phyloP scores from a whole-genome alignment of 2,113 vertebrate genomes.

The Zosterops pallidus region DNA sequence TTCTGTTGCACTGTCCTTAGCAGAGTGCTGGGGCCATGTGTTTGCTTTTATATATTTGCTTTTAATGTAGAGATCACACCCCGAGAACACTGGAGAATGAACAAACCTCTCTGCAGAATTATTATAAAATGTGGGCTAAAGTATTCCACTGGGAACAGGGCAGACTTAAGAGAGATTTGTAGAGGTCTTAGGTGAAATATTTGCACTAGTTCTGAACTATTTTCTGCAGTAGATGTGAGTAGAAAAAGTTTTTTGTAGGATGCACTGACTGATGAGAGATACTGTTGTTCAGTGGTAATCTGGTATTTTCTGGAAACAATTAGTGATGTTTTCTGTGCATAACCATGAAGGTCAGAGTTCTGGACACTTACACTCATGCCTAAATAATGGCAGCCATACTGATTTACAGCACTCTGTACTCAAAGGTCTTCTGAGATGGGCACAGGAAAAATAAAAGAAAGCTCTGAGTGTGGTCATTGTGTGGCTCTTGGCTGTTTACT shows the following conservation, averaged over 20 bases:
- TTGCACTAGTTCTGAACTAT: background rate
- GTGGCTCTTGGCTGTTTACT: background rate
- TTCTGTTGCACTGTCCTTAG: background rate
- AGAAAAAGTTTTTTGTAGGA: background rate
- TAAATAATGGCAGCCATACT: background rate
- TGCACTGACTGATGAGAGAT: background rate
- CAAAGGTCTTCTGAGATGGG: accelerated
- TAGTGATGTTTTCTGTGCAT: background rate
- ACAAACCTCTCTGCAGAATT: background rate
- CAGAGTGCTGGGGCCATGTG: background rate
- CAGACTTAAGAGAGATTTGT: background rate
- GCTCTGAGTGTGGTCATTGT: background rate
- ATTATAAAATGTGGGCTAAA: background rate
- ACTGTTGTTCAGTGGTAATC: background rate
- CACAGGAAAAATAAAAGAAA: background rate
- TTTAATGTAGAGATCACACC: background rate
- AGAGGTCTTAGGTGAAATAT: background rate
- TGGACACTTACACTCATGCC: background rate
- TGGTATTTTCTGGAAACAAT: background rate
- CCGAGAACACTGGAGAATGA: background rate
- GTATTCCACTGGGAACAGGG: background rate
- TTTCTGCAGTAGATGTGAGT: background rate
- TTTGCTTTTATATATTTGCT: background rate
- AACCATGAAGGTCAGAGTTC: background rate
- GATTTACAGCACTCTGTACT: background rate